Conservation (phyloP, 2,113 vertebrate species). For the Megaceryle maxima region DNA sequence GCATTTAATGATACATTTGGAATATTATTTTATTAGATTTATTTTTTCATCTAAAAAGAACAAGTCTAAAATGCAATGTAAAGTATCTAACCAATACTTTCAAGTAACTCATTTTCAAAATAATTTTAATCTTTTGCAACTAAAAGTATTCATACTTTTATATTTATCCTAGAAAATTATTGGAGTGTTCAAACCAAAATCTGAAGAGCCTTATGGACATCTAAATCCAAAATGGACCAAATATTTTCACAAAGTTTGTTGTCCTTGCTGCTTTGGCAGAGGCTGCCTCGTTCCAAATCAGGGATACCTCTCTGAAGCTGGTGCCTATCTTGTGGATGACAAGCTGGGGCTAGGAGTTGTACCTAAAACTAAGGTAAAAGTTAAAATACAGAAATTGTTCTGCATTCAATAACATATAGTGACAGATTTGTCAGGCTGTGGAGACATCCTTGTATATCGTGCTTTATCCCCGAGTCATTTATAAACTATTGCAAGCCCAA, state of each 20-base stretch:
- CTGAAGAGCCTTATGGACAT: slow-evolving; percentile 97
- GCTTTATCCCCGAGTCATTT: background rate
- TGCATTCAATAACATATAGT: background rate
- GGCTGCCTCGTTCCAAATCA: slow-evolving; percentile 96
- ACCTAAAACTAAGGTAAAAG: slow-evolving; percentile 93
- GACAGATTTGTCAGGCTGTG: background rate
- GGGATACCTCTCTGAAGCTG: slow-evolving; percentile 96
- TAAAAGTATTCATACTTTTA: background rate
- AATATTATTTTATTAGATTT: background rate
- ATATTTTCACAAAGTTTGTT: slow-evolving; percentile 97
- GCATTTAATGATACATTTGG: background rate
- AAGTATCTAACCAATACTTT: background rate
- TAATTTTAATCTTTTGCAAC: background rate
- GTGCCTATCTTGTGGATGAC: slow-evolving; percentile 91
- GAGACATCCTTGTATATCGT: background rate
- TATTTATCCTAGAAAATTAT: slow-evolving; percentile 82
- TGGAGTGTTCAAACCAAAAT: slow-evolving; percentile 98
- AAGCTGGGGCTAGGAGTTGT: slow-evolving; percentile 91
- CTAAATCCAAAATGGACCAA: slow-evolving; percentile 99
- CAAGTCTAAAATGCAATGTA: background rate
- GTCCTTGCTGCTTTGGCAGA: slow-evolving; percentile 97
- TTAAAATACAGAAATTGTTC: background rate
- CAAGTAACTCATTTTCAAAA: background rate
- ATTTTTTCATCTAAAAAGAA: background rate
- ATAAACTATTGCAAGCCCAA: background rate